These are phyloP conservation scores for Aricia artaxerxes DNA, from an alignment of 2,888 invertebrate genomes.

Conservation along the genomic window DNA sequence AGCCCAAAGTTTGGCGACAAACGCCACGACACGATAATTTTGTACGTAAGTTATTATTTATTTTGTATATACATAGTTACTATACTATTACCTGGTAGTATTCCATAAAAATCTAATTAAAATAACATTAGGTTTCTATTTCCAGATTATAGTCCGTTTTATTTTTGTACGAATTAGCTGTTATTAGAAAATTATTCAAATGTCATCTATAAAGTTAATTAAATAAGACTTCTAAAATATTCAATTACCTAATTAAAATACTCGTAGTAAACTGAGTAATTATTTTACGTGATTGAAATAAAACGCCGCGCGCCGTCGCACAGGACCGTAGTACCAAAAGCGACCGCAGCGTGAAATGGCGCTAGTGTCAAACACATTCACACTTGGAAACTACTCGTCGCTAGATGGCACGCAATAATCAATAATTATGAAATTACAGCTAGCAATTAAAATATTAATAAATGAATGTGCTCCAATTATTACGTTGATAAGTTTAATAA, in stretches of 20 bases:
- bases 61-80: too few relatives aligned
- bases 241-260: slow-evolving; percentile 9
- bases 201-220: background rate
- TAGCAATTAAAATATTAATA: background rate
- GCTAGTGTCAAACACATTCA: slow-evolving; percentile 43
- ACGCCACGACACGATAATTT: too few relatives aligned
- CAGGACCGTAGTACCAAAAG: slow-evolving; percentile 49
- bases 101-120: background rate
- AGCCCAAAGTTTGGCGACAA: too few relatives aligned
- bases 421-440: slow-evolving; percentile 30
- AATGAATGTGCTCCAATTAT: slow-evolving; percentile 14
- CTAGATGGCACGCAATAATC: slow-evolving; percentile 61
- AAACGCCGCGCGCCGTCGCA: slow-evolving; percentile 41
- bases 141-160: background rate
- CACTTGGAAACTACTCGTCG: slow-evolving; percentile 57
- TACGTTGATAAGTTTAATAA: background rate
- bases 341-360: slow-evolving; percentile 54
- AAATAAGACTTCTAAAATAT: background rate
- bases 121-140: background rate
- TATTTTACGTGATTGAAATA: background rate
- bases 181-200: background rate
- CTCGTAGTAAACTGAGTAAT: background rate
- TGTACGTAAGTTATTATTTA: too few relatives aligned
- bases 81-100: too few relatives aligned
- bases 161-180: background rate